A percentile compares a stretch with the other conserved stretches of the same genome.
Conservation (phyloP, 2,113 vertebrate genomes). For the Micromys minutus region DNA sequence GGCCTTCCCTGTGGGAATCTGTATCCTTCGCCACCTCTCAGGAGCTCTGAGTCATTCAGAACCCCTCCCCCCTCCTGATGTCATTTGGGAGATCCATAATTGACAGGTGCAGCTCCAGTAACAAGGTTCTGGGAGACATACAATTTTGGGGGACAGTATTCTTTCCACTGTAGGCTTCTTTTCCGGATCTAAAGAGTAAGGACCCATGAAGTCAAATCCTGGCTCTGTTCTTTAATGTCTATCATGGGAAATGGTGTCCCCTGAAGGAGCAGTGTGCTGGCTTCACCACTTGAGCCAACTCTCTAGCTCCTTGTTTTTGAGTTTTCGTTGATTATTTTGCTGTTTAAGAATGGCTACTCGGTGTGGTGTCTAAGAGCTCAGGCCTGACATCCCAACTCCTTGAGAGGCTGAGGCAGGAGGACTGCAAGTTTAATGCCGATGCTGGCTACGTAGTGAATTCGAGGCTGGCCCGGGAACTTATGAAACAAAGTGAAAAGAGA, state of each 20-base stretch:
- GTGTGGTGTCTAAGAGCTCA: not conserved
- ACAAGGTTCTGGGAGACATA: not conserved
- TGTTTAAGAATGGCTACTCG: not conserved
- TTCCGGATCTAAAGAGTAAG: not conserved
- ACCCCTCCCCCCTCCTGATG: not conserved
- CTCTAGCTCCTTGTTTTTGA: not conserved
- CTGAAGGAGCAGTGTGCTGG: not conserved
- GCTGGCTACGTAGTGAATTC: not conserved
- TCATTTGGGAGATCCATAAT: not conserved
- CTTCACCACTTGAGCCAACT: not conserved
- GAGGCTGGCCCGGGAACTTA: not conserved
- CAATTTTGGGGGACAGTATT: not conserved
- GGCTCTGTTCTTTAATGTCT: not conserved
- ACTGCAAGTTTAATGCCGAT: not conserved
- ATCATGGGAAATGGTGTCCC: not conserved
- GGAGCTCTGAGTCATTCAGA: not conserved
- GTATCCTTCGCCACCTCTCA: not conserved
- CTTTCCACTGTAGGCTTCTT: not conserved
- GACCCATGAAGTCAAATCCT: not conserved
- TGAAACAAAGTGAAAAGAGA: not conserved
- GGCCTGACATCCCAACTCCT: not conserved
- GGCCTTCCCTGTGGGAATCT: not conserved
- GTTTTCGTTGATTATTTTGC: not conserved
- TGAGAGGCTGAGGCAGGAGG: not conserved
- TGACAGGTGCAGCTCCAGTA: not conserved